Conservation (phyloP, 2,888 invertebrate genomes). For the Pyrocoelia pectoralis region DNA sequence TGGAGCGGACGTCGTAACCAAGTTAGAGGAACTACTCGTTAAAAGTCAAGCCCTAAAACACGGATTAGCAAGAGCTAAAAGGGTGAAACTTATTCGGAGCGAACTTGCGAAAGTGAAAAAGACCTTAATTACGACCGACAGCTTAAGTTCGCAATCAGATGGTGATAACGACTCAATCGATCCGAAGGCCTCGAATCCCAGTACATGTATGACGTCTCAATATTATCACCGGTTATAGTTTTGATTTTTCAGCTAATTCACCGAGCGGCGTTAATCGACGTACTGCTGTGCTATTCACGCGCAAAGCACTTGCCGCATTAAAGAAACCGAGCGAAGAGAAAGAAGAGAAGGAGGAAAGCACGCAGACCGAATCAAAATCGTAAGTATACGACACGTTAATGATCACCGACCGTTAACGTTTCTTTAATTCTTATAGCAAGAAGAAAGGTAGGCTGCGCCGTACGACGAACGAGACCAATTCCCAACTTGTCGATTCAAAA, state of each 20-base stretch:
- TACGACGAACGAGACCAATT: constrained; percentile 44
- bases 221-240: too few relatives aligned
- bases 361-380: constrained; percentile 24
- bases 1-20: constrained; percentile 58
- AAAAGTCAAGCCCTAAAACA: constrained; percentile 70
- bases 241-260: constrained; percentile 58
- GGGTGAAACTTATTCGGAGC: constrained; percentile 65
- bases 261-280: constrained; percentile 71
- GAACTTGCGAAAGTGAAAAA: constrained; percentile 67
- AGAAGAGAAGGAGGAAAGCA: constrained; percentile 48
- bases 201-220: constrained; percentile 17
- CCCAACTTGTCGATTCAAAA: constrained; percentile 34
- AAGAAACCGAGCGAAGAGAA: constrained; percentile 62
- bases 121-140: constrained; percentile 48
- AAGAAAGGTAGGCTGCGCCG: constrained; percentile 56
- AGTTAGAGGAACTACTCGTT: constrained; percentile 69
- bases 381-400: constrained; percentile 10
- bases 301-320: constrained; percentile 71
- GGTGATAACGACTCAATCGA: constrained; percentile 50
- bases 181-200: constrained; percentile 37
- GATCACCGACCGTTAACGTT: constrained; percentile 11
- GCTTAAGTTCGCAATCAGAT: constrained; percentile 55
- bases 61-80: constrained; percentile 65
- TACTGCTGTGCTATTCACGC: constrained; percentile 80
- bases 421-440: constrained; percentile 46